phyloP scores from a whole-genome alignment of 2,888 invertebrate genomes.

The Hypomecis punctinalis region DNA sequence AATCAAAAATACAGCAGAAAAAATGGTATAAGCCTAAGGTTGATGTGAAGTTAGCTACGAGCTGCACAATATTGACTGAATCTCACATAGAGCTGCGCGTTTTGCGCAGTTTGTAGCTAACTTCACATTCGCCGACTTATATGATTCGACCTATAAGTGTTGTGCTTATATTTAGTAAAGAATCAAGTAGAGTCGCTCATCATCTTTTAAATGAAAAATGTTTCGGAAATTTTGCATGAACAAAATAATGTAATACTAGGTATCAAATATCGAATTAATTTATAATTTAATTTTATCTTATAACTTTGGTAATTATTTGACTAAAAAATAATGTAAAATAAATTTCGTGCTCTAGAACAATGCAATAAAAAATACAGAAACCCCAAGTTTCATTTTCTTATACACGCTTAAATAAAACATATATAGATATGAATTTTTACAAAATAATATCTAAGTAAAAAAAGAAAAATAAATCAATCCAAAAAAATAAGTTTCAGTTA shows the following conservation, averaged over 20 bases:
- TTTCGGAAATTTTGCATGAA: background rate
- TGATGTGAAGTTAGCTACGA: too few species aligned
- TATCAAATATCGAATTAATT: slow-evolving; percentile 32
- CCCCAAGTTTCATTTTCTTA: background rate
- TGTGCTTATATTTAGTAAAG: too few species aligned
- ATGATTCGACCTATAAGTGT: too few species aligned
- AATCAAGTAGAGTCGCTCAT: too few species aligned
- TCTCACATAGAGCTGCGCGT: too few species aligned
- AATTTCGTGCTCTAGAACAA: slow-evolving; percentile 25
- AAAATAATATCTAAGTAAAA: slow-evolving; percentile 16
- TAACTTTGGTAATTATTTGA: slow-evolving; percentile 46
- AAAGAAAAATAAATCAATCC: slow-evolving; percentile 11
- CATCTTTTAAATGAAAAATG: background rate
- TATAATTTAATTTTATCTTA: slow-evolving; percentile 35
- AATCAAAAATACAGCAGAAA: too few species aligned
- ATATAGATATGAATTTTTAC: slow-evolving; percentile 3
- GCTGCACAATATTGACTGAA: too few species aligned
- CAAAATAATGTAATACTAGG: slow-evolving; percentile 17
- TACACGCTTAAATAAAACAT: slow-evolving; percentile 13
- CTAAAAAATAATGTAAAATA: slow-evolving; percentile 35
- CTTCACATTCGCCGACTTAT: too few species aligned
- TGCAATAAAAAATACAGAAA: slow-evolving; percentile 18
- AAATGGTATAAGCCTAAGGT: too few species aligned
- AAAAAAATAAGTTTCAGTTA: background rate
- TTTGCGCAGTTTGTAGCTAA: too few species aligned